Percentiles rank a stretch among this genome's conserved stretches.
Conservation (phyloP, 2,888 invertebrate species). For the Brassicogethes aeneus region DNA sequence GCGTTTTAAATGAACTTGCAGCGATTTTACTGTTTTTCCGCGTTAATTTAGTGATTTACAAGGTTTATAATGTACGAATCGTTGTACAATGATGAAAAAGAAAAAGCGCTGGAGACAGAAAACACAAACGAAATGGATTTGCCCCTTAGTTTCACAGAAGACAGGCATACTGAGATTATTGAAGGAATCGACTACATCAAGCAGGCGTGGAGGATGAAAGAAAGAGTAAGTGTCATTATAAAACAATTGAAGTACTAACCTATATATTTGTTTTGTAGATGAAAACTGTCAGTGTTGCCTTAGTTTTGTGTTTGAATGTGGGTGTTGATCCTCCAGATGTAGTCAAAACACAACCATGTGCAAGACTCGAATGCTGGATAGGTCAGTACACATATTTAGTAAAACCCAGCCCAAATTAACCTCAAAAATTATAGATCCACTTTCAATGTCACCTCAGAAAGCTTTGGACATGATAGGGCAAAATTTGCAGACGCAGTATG, state of each 20-base stretch:
- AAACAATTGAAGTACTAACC: neutral
- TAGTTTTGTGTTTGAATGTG: slow-evolving; percentile 95
- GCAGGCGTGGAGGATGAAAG: slow-evolving; percentile 88
- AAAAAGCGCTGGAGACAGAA: neutral
- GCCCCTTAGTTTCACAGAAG: slow-evolving; percentile 63
- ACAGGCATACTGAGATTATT: slow-evolving; percentile 65
- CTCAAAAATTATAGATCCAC: slow-evolving; percentile 55
- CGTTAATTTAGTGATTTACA: no score
- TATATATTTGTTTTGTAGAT: slow-evolving; percentile 52
- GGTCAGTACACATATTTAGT: slow-evolving; percentile 47
- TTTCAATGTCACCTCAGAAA: slow-evolving; percentile 79
- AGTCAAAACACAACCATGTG: slow-evolving; percentile 94
- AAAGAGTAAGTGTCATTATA: slow-evolving; percentile 58
- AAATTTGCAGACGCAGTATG: slow-evolving; percentile 91
- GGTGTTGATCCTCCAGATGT: slow-evolving; percentile 99
- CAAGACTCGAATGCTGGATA: slow-evolving; percentile 94
- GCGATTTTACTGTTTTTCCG: neutral
- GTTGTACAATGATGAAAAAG: neutral
- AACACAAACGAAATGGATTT: slow-evolving; percentile 52
- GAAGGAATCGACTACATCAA: slow-evolving; percentile 56
- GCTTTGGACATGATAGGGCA: slow-evolving; percentile 88
- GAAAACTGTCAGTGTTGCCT: slow-evolving; percentile 98
- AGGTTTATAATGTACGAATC: neutral
- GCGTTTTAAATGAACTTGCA: neutral
- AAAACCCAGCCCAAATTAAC: neutral